Evolutionary conservation across 2,113 vertebrate genomes (phyloP).

Genomic region (Ciconia maguari): DNA sequence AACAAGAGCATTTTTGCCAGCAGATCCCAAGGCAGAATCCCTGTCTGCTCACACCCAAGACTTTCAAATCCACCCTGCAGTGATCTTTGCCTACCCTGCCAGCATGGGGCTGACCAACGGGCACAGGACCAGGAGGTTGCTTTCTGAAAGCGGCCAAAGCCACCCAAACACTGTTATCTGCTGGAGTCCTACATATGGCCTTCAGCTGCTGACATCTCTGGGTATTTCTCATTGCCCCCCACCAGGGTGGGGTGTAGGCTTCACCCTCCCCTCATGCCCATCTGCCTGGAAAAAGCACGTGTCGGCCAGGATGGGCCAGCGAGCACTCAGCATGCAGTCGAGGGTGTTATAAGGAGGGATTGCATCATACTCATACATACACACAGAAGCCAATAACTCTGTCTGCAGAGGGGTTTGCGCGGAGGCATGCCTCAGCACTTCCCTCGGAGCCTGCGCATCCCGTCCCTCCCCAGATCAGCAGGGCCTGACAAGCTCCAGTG

Average conservation of each 20-base stretch:
- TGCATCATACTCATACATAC: not conserved
- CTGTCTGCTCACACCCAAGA: not conserved
- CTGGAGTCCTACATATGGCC: too few relatives aligned
- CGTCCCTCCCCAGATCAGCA: accelerated
- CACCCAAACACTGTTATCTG: not conserved
- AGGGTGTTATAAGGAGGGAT: not conserved
- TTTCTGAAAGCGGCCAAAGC: not conserved
- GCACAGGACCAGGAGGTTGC: not conserved
- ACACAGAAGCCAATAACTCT: too few relatives aligned
- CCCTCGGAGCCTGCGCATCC: accelerated
- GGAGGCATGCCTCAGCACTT: too few relatives aligned
- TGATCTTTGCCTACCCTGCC: not conserved
- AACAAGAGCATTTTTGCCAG: not conserved
- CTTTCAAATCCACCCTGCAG: not conserved
- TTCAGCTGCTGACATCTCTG: not conserved
- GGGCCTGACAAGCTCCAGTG: too few relatives aligned
- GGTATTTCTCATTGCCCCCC: not conserved
- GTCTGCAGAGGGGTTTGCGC: accelerated
- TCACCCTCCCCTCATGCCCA: not conserved
- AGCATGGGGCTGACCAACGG: accelerated
- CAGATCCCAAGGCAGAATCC: not conserved
- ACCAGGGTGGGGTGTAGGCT: not conserved
- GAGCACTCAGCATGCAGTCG: accelerated
- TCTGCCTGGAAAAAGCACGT: not conserved
- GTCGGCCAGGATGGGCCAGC: accelerated